A percentile compares a stretch with the other conserved stretches of the same genome.
Conservation (phyloP, 2,888 invertebrate genomes). For the Malthinus seriepunctatus region DNA sequence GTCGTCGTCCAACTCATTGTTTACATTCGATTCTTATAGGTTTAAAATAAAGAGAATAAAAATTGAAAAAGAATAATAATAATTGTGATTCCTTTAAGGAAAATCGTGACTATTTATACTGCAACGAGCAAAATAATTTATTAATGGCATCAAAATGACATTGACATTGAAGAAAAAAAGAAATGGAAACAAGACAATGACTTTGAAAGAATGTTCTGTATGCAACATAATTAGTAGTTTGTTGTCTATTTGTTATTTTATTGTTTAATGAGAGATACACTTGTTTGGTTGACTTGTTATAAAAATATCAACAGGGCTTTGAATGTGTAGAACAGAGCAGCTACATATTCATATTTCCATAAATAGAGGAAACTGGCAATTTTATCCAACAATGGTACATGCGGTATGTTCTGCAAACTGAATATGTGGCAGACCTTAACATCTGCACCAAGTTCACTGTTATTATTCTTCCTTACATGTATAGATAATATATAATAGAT, state of each 20-base stretch:
- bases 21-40: too few relatives aligned
- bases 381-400: conserved; percentile 24
- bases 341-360: conserved; percentile 28
- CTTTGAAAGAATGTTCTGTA: conserved; percentile 25
- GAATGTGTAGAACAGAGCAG: conserved; percentile 13
- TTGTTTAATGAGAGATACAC: conserved; percentile 12
- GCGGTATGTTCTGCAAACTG: conserved; percentile 15
- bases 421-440: conserved; percentile 29
- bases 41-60: too few relatives aligned
- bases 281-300: conserved; percentile 2
- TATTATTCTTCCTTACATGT: conserved; percentile 24
- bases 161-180: conserved; percentile 27
- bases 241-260: conserved; percentile 22
- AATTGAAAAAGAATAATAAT: background rate
- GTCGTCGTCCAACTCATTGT: too few relatives aligned
- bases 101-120: conserved; percentile 30
- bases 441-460: conserved; percentile 29
- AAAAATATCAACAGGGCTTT: conserved; percentile 2
- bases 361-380: conserved; percentile 31
- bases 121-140: conserved; percentile 25
- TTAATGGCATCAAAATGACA: conserved; percentile 27
- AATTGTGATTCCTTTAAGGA: conserved; percentile 28
- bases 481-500: conserved; percentile 8
- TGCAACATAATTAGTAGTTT: conserved; percentile 24
- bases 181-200: conserved; percentile 28